Evolutionary conservation across 1,140 invertebrate genomes (phyloP).

Genomic region (Phenacoccus solenopsis): DNA sequence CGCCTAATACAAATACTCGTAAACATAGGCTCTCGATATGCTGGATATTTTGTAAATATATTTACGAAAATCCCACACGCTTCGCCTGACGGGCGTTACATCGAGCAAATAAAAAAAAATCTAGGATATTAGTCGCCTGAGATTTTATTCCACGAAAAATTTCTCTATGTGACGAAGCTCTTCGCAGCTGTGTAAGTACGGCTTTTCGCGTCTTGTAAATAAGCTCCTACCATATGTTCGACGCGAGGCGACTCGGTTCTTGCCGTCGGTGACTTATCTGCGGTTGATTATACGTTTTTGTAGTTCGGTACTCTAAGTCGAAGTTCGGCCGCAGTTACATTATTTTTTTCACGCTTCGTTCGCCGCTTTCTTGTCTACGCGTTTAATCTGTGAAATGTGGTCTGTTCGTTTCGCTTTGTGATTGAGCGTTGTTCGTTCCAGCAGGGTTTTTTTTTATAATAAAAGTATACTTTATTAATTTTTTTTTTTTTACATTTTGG

Average conservation of each 20-base stretch:
- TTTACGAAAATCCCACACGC: no score
- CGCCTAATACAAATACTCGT: no score
- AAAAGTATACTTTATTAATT: background rate
- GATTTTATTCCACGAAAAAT: no score
- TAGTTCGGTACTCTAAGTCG: background rate
- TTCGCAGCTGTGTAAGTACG: no score
- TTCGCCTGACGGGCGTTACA: no score
- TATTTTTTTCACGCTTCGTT: constrained; percentile 13
- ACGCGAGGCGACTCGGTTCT: background rate
- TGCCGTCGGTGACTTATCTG: background rate
- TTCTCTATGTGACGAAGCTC: no score
- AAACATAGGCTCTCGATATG: no score
- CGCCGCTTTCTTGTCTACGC: constrained; percentile 5
- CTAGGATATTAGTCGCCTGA: no score
- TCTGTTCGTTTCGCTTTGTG: constrained; percentile 11
- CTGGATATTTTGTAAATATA: no score
- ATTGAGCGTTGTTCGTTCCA: constrained; percentile 8
- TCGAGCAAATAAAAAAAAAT: no score
- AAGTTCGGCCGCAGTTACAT: background rate
- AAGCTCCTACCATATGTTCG: no score
- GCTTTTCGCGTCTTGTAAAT: no score
- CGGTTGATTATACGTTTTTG: background rate
- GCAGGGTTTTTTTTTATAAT: background rate
- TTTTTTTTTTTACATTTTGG: background rate
- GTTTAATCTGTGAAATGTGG: constrained; percentile 15